Conservation (phyloP, 1,140 invertebrate species). For the Pachypeltis micranthus region DNA sequence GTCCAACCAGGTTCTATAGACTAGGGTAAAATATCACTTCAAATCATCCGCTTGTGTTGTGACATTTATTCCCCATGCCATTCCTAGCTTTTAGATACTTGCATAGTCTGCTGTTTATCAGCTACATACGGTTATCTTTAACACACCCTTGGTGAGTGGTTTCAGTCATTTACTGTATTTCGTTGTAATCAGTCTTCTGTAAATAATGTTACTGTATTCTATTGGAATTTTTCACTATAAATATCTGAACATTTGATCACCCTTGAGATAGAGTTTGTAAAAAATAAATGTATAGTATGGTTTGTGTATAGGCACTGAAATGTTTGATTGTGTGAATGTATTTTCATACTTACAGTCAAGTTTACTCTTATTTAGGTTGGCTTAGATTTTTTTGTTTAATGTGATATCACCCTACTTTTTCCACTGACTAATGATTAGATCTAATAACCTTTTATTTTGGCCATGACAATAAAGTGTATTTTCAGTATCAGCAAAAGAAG, state of each 20-base stretch:
- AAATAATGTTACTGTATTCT: not conserved
- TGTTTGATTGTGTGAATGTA: not conserved
- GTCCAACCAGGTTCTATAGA: no score
- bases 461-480: not conserved
- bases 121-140: no score
- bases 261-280: not conserved
- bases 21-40: no score
- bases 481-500: no score
- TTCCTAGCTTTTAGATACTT: no score
- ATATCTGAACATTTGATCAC: not conserved
- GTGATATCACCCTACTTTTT: slow-evolving; percentile 3
- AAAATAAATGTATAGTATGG: not conserved
- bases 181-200: not conserved
- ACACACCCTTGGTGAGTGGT: no score
- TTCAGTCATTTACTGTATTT: not conserved
- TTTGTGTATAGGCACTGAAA: not conserved
- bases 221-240: not conserved
- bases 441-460: not conserved
- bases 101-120: no score
- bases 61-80: no score
- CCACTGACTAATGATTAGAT: not conserved
- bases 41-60: no score
- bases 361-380: not conserved
- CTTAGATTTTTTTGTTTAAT: not conserved
- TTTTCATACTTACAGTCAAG: not conserved